Conservation (phyloP, 92 coral and sea anemone genomes). For the Phenganax marumi region DNA sequence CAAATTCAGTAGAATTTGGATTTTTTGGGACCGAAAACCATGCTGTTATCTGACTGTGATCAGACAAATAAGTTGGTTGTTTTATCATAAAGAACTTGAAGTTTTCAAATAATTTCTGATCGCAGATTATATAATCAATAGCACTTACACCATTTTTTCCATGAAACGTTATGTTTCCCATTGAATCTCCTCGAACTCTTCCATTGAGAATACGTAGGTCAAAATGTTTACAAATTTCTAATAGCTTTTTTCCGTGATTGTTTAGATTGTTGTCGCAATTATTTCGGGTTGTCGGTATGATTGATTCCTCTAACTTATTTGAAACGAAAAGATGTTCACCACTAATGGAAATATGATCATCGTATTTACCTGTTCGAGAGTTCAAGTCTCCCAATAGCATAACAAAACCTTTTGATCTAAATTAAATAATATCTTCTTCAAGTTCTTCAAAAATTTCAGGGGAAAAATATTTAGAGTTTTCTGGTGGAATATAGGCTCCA, state of each 20-base stretch:
- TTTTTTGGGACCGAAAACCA: conserved; percentile 15
- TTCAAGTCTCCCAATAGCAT: conserved; percentile 55
- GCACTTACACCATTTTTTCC: conserved; percentile 44
- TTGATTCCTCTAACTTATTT: too few species aligned
- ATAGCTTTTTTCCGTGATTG: conserved; percentile 44
- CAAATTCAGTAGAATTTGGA: not conserved
- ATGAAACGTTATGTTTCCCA: conserved; percentile 44
- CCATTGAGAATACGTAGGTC: conserved; percentile 56
- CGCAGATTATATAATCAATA: conserved; percentile 37
- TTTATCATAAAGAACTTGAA: conserved; percentile 7
- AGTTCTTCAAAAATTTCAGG: conserved; percentile 48
- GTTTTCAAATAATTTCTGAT: conserved; percentile 47
- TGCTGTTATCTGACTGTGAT: conserved; percentile 36
- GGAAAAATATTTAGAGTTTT: conserved; percentile 50
- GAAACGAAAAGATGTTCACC: too few species aligned
- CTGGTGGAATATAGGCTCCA: conserved; percentile 53
- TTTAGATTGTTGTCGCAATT: conserved; percentile 44
- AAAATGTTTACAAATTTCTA: conserved; percentile 43
- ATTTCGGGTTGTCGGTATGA: conserved; percentile 16
- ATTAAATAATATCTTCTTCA: conserved; percentile 41
- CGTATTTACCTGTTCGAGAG: conserved; percentile 41
- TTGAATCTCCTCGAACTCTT: conserved; percentile 21
- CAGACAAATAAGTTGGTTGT: conserved; percentile 31
- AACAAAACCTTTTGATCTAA: conserved; percentile 39
- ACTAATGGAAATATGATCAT: conserved; percentile 33